These are phyloP conservation scores for Urosaurus nigricauda DNA, from an alignment of 2,797 vertebrate species.

Conservation along the genomic window DNA sequence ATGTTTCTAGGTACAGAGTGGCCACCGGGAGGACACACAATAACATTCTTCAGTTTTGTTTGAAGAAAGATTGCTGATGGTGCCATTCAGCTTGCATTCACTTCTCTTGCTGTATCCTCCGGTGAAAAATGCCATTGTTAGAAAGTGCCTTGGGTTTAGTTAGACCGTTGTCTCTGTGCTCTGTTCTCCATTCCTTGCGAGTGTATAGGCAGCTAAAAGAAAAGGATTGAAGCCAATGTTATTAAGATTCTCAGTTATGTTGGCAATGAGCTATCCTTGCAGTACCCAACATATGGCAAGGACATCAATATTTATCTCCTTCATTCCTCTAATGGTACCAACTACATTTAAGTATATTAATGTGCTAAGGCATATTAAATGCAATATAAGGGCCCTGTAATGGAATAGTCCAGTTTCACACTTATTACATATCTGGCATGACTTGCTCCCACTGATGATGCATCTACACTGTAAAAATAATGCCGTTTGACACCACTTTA, in stretches of 20 bases:
- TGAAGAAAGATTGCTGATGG: not conserved
- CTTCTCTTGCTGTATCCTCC: not conserved
- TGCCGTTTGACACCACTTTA: too few relatives aligned
- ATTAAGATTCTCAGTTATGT: not conserved
- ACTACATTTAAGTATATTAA: not conserved
- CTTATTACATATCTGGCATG: not conserved
- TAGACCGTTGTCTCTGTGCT: not conserved
- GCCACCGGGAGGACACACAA: not conserved
- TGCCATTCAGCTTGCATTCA: not conserved
- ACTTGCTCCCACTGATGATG: not conserved
- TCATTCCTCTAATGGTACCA: too few relatives aligned
- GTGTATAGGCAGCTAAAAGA: not conserved
- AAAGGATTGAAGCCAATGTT: too few relatives aligned
- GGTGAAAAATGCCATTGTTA: not conserved
- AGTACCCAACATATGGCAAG: too few relatives aligned
- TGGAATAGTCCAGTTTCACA: not conserved
- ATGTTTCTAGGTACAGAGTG: not conserved
- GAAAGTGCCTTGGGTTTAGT: not conserved
- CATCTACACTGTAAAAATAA: too few relatives aligned
- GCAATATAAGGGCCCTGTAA: not conserved
- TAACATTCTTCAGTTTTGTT: not conserved
- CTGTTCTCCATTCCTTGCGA: not conserved
- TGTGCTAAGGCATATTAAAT: not conserved
- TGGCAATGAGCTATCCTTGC: not conserved
- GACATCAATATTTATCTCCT: too few relatives aligned